phyloP scores from a whole-genome alignment of 2,113 vertebrate species.

The Empidonax traillii region DNA sequence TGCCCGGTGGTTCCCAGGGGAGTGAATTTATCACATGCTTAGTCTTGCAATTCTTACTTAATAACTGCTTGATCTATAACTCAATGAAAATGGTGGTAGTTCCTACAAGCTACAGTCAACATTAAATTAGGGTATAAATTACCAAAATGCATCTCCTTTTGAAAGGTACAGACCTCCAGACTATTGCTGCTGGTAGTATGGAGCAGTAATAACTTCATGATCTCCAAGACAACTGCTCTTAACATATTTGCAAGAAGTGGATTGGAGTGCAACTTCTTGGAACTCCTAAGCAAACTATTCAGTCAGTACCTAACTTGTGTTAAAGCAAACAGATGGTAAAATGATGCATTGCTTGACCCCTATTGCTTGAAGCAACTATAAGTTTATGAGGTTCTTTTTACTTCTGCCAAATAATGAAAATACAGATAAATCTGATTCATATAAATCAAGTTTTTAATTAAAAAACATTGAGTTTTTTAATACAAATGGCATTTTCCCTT shows the following conservation, averaged over 20 bases:
- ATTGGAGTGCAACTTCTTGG: not conserved
- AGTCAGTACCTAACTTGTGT: not conserved
- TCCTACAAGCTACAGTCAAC: not conserved
- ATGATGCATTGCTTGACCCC: slow-evolving; percentile 6
- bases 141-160: not conserved
- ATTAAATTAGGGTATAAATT: not conserved
- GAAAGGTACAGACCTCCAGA: not conserved
- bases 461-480: slow-evolving; percentile 12
- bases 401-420: slow-evolving; percentile 29
- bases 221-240: not conserved
- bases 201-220: not conserved
- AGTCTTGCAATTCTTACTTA: slow-evolving; percentile 15
- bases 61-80: slow-evolving; percentile 23
- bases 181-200: not conserved
- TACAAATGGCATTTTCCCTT: slow-evolving; percentile 13
- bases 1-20: slow-evolving; percentile 48
- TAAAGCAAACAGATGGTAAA: slow-evolving; percentile 3
- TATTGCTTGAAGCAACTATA: not conserved
- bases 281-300: not conserved
- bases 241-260: not conserved
- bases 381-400: slow-evolving; percentile 6
- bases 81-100: not conserved
- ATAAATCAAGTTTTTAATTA: slow-evolving; percentile 56
- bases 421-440: slow-evolving; percentile 15
- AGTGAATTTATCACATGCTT: slow-evolving; percentile 30